Percentiles rank a stretch among this genome's conserved stretches.
These are phyloP conservation scores for Cerastoderma edule DNA, from an alignment of 2,888 invertebrate species.

Conservation along the genomic window DNA sequence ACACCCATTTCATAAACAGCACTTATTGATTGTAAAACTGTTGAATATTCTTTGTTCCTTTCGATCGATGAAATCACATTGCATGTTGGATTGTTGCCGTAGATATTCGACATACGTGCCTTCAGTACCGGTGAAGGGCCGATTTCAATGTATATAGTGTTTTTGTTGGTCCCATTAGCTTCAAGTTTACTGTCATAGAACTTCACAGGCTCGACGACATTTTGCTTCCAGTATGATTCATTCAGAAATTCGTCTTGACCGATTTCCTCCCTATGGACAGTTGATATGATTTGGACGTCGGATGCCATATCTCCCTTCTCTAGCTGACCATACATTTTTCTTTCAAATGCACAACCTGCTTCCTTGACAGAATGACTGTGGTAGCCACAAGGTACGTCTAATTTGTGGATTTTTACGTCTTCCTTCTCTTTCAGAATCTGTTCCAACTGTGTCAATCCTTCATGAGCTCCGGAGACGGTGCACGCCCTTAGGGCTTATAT, in stretches of 20 bases:
- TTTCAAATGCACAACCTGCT: conserved; percentile 36
- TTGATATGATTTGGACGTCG: conserved; percentile 23
- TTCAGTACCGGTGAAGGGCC: conserved; percentile 49
- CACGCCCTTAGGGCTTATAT: conserved; percentile 59
- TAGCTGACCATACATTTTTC: conserved; percentile 28
- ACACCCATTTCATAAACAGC: conserved; percentile 10
- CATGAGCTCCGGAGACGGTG: conserved; percentile 61
- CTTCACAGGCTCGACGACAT: conserved; percentile 60
- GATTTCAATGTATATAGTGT: conserved; percentile 56
- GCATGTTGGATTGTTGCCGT: conserved; percentile 3
- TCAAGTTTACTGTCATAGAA: conserved; percentile 54
- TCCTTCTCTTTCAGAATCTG: conserved; percentile 23
- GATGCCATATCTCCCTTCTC: neutral
- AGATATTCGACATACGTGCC: conserved; percentile 26
- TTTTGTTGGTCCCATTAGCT: conserved; percentile 24
- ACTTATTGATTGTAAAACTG: conserved; percentile 10
- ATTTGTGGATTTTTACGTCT: conserved; percentile 12
- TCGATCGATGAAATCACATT: conserved; percentile 27
- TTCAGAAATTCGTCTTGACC: conserved; percentile 25
- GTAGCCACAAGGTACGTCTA: conserved; percentile 55
- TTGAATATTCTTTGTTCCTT: conserved; percentile 4
- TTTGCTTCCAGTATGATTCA: conserved; percentile 63
- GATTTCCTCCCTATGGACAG: conserved; percentile 38
- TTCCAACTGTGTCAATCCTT: conserved; percentile 44
- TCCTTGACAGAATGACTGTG: conserved; percentile 59